Percentiles rank a stretch among this genome's conserved stretches.
phyloP scores from a whole-genome alignment of 2,797 vertebrate genomes.

The Acrossocheilus wenchowensis region DNA sequence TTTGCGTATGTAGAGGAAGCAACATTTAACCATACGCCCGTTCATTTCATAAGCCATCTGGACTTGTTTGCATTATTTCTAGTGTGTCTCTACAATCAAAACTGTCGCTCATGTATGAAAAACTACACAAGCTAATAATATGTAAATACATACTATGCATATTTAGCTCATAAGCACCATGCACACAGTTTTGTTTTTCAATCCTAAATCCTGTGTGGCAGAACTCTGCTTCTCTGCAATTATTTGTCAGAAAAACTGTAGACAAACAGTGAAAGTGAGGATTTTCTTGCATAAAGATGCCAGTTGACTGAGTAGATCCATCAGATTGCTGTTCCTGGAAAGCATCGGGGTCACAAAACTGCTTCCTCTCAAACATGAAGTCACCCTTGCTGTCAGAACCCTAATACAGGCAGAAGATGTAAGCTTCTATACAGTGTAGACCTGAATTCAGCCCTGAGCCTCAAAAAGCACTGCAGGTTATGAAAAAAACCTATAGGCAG shows the following conservation, averaged over 20 bases:
- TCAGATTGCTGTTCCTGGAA: constrained; percentile 19
- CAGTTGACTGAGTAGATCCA: constrained; percentile 34
- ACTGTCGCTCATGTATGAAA: constrained; percentile 18
- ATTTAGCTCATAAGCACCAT: constrained; percentile 3
- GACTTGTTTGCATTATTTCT: constrained; percentile 14
- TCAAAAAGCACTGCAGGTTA: constrained; percentile 4
- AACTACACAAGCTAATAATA: constrained; percentile 18
- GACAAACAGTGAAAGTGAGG: not conserved
- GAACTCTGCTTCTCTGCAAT: constrained; percentile 27
- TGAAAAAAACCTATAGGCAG: not conserved
- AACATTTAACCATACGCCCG: constrained; percentile 39
- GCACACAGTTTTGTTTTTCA: constrained; percentile 5
- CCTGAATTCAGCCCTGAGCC: constrained; percentile 1
- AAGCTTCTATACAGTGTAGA: constrained; percentile 2
- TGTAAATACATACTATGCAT: constrained; percentile 13
- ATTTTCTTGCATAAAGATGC: constrained; percentile 22
- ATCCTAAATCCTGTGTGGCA: constrained; percentile 6
- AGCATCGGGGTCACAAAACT: constrained; percentile 24
- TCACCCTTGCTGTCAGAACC: constrained; percentile 34
- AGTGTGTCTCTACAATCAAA: constrained; percentile 16
- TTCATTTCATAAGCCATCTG: constrained; percentile 49
- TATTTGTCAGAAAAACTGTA: constrained; percentile 11
- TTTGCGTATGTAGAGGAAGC: constrained; percentile 23
- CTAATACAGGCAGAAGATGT: constrained; percentile 21
- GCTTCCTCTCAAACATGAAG: constrained; percentile 27